Conservation (phyloP, 2,888 invertebrate genomes). For the Dione vanillae region DNA sequence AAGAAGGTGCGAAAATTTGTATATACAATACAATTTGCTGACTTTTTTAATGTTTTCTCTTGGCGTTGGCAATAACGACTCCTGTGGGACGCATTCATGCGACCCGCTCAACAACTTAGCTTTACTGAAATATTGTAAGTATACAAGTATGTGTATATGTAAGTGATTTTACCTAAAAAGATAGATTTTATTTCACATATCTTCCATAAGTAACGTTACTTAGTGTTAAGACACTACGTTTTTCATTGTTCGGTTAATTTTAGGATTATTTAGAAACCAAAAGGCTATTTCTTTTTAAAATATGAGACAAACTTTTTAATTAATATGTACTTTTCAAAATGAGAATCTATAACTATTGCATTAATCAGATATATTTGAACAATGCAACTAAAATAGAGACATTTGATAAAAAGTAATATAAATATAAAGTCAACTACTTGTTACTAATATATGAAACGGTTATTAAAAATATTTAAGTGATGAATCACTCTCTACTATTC, state of each 20-base stretch:
- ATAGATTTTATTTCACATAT: not conserved
- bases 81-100: not conserved
- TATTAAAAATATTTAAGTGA: not conserved
- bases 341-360: no score
- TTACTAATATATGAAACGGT: no score
- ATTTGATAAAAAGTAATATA: no score
- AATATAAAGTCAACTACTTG: no score
- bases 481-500: not conserved
- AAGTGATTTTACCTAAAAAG: not conserved
- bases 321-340: no score
- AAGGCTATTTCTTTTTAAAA: no score
- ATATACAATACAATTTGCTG: not conserved
- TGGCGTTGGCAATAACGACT: not conserved
- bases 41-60: constrained; percentile 4
- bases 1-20: not conserved
- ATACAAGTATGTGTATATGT: not conserved
- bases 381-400: no score
- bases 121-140: not conserved
- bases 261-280: no score
- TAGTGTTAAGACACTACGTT: no score
- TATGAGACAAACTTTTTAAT: no score
- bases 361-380: no score
- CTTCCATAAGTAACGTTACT: not conserved
- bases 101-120: not conserved
- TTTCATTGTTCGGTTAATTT: no score